phyloP scores from a whole-genome alignment of 2,113 vertebrate genomes.

The Melospiza melodia region DNA sequence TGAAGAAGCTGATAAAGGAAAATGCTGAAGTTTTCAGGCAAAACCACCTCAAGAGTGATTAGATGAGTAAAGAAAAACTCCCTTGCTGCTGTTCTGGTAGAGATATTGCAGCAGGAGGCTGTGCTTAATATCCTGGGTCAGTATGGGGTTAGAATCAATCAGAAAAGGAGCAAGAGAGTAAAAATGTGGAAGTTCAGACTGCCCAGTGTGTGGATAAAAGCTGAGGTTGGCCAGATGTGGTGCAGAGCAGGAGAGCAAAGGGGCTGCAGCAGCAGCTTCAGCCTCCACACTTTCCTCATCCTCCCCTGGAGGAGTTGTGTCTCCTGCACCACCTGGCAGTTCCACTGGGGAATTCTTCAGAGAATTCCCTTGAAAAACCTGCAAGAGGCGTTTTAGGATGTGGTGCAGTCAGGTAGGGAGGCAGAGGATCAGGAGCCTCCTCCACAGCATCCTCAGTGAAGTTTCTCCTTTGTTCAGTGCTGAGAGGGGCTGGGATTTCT shows the following conservation, averaged over 20 bases:
- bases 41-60: background rate
- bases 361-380: background rate
- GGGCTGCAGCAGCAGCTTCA: background rate
- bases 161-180: background rate
- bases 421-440: background rate
- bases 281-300: too few relatives aligned
- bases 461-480: background rate
- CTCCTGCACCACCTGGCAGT: accelerated
- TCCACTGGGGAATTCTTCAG: background rate
- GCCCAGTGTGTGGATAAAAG: background rate
- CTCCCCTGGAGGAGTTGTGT: accelerated
- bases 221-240: background rate
- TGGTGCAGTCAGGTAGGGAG: background rate
- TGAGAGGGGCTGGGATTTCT: background rate
- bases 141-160: background rate
- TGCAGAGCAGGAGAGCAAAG: background rate
- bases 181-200: background rate
- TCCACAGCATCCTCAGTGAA: background rate
- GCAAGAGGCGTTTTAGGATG: background rate
- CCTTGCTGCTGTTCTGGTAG: background rate
- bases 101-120: background rate
- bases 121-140: background rate
- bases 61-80: background rate
- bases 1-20: background rate
- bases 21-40: background rate